Evolutionary conservation across 2,797 vertebrate species (phyloP).

Genomic region (Lates japonicus): DNA sequence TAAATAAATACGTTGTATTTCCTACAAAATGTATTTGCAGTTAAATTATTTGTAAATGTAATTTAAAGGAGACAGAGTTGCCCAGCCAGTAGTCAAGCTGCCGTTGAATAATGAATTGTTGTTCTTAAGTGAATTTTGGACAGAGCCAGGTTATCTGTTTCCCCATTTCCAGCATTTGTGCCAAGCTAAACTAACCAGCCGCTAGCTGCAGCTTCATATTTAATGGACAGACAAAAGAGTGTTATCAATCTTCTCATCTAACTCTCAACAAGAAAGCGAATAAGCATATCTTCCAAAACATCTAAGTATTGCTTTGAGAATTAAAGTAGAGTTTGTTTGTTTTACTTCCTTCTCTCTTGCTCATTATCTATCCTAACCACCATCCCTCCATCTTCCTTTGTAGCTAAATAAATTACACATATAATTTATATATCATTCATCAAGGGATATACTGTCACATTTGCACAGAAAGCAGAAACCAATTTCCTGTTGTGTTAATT

Average conservation of each 20-base stretch:
- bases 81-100: too few species aligned
- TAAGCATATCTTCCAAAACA: not conserved
- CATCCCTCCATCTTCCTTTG: constrained; percentile 29
- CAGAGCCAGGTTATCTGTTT: not conserved
- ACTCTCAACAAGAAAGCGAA: not conserved
- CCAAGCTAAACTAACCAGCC: not conserved
- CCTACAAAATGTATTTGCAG: too few species aligned
- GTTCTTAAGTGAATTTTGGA: not conserved
- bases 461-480: constrained; percentile 67
- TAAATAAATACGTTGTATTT: too few species aligned
- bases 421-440: constrained; percentile 65
- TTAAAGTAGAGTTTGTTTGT: constrained; percentile 16
- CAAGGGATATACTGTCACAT: constrained; percentile 52
- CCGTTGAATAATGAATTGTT: too few species aligned
- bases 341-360: constrained; percentile 1
- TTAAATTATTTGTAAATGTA: too few species aligned
- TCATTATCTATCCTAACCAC: not conserved
- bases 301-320: not conserved
- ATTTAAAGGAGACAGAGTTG: too few species aligned
- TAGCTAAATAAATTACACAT: constrained; percentile 53
- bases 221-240: not conserved
- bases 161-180: not conserved
- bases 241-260: not conserved
- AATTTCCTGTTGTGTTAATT: constrained; percentile 77
- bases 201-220: not conserved